Evolutionary conservation across 2,797 vertebrate species (phyloP), one percentile per base, ranked within the genome.

Genomic region (Tolypeutes matacus): DNA sequence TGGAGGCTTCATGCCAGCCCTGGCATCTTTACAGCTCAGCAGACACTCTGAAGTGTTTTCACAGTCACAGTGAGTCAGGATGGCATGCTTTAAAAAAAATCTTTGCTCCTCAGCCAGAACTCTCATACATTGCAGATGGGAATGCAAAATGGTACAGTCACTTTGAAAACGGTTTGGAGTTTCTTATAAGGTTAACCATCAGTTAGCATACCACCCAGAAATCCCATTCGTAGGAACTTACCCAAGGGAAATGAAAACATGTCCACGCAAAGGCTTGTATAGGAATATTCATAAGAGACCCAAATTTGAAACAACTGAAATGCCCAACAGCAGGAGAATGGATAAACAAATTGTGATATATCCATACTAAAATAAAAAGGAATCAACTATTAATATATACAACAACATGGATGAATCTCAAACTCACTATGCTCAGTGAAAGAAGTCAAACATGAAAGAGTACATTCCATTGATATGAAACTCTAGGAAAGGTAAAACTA

Each of bases 51-150:
- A 82, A 88, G 58, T 72, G 65, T 80, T 95, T 88, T 83, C 65
- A 80, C n/a, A 75, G 73, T 85, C 90, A 75, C 77, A 70, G 36
- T 31, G 64, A n/a, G 82, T 93, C 34, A 86, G 42, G 64, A 83
- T 31, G 78, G 81, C 88, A 27, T 11, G 70, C 51, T 89, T 84
- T 88, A 72, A 92, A 92, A 94, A 95, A 78, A 83, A 65, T 58
- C 78, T 70, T 69, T 62, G 62, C 42, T 76, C 51, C 78, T 92
- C 88, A 42, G 1, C 64, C 11, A 9, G 88, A 92, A n/a, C n/a
- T 42, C 85, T 87, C 70, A 62, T 62, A 34, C 69, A 78, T 58
- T 91, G 73, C 34, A 88, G 86, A 82, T 73, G 69, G 80, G 51
- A 51, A 94, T 42, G 77, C 76, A 49, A 70, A 95, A 85, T 83